A percentile compares a stretch with the other conserved stretches of the same genome.
Evolutionary conservation across 2,888 invertebrate species (phyloP).

Genomic region (Tetheella fluctuosa): DNA sequence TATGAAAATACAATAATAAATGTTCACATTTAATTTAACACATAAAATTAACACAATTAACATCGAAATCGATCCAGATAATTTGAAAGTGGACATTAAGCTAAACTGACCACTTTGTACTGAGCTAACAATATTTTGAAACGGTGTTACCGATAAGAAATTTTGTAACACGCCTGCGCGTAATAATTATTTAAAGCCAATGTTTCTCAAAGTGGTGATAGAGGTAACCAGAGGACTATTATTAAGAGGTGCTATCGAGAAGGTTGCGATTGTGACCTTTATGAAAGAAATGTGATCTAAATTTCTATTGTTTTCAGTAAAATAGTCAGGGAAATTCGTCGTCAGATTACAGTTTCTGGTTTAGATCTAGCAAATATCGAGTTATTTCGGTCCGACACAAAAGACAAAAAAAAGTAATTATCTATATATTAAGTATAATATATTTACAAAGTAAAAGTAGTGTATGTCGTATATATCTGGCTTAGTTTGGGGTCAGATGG

Average conservation of each 20-base stretch:
- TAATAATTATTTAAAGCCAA: not conserved
- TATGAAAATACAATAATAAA: too few species aligned
- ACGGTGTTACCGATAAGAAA: conserved; percentile 10
- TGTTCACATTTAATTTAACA: not conserved
- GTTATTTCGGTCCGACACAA: too few species aligned
- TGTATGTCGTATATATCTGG: too few species aligned
- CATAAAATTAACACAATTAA: not conserved
- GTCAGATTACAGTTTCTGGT: too few species aligned
- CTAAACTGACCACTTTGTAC: conserved; percentile 4
- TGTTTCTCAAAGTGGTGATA: not conserved
- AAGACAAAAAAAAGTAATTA: too few species aligned
- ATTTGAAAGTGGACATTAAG: conserved; percentile 12
- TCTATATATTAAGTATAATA: too few species aligned
- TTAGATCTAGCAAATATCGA: too few species aligned
- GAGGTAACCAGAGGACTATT: not conserved
- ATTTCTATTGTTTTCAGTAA: too few species aligned
- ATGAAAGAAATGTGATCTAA: too few species aligned
- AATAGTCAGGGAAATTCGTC: too few species aligned
- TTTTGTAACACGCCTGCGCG: conserved; percentile 5
- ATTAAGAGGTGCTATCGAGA: not conserved
- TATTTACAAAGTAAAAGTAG: too few species aligned
- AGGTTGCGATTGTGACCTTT: not conserved
- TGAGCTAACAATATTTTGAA: conserved; percentile 10
- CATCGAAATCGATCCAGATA: conserved; percentile 13
- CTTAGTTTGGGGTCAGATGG: too few species aligned